phyloP scores from a whole-genome alignment of 2,888 invertebrate genomes.

The Uloborus plumipes region DNA sequence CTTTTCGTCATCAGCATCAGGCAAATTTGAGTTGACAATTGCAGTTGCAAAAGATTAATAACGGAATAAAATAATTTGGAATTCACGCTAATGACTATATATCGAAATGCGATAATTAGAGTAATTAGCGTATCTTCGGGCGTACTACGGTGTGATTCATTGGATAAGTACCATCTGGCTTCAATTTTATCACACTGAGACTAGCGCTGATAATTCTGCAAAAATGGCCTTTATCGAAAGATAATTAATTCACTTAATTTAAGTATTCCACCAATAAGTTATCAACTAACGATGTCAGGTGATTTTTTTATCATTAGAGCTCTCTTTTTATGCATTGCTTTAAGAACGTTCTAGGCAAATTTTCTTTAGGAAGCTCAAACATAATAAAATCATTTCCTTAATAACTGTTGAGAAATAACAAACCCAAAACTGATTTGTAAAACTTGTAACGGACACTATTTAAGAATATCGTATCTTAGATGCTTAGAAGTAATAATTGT shows the following conservation, averaged over 20 bases:
- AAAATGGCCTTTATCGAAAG: slow-evolving; percentile 52
- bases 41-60: slow-evolving; percentile 48
- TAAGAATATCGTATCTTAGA: too few relatives aligned
- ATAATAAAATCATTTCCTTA: too few relatives aligned
- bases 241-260: slow-evolving; percentile 56
- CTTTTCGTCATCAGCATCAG: background rate
- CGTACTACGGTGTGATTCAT: slow-evolving; percentile 23
- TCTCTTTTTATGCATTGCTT: too few relatives aligned
- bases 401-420: too few relatives aligned
- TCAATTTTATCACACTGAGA: background rate
- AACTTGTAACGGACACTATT: too few relatives aligned
- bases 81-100: slow-evolving; percentile 55
- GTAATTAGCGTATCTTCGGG: slow-evolving; percentile 45
- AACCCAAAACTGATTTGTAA: too few relatives aligned
- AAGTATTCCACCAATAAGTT: slow-evolving; percentile 38
- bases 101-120: slow-evolving; percentile 60
- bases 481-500: too few relatives aligned
- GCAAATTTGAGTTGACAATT: background rate
- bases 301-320: background rate
- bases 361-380: too few relatives aligned
- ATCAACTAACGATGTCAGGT: slow-evolving; percentile 35
- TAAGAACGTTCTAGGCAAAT: too few relatives aligned
- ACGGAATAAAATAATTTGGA: slow-evolving; percentile 59
- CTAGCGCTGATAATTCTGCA: slow-evolving; percentile 18
- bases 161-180: slow-evolving; percentile 42